Evolutionary conservation across 1,140 invertebrate species (phyloP), one percentile per base, ranked within the genome.

Genomic region (Pectinophora gossypiella): DNA sequence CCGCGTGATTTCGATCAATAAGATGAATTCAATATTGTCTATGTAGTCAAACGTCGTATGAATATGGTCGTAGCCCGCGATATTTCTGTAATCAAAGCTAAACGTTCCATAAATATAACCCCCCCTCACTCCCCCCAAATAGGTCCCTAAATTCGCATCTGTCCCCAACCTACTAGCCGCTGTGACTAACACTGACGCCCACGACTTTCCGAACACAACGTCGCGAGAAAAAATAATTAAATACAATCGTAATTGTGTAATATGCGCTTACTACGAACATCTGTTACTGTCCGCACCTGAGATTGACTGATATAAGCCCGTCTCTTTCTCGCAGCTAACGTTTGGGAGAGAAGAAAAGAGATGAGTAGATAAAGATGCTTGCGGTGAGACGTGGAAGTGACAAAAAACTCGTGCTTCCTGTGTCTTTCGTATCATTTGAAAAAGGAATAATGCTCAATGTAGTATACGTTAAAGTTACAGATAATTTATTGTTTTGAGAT

Each of bases 201-300:
- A 80, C 77, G 49, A 61, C 64, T 69, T 54, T 62, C 68, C 72
- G 69, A 80, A 65, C 71, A 70, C 63, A 66, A 61, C 64, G 68
- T 65, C 35, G 27, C 52, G 68, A 77, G 73, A 78, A 76, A 81
- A 76, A 76, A 83, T 76, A 76, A 85, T 87, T 82, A 87, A 84
- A 85, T 85, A 82, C 70, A 77, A 84, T 80, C 68, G 71, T 84
- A 87, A 87, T 87, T 85, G 84, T 85, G 76, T 85, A 84, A 83
- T 82, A 80, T 79, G 68, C 70, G 65, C 68, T 61, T 43, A 70
- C 70, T 74, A 65, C 63, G 71, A 82, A 85, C 83, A 86, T 86
- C 83, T 86, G 83, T 85, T 82, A 83, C 79, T 84, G 79, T 83
- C 83, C 81, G 83, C 84, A 87, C 84, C 84, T 87, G 84, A 87